phyloP scores from a whole-genome alignment of 30 jellyfish, hydroid and myxozoan species.

The Phacellophora camtschatica region DNA sequence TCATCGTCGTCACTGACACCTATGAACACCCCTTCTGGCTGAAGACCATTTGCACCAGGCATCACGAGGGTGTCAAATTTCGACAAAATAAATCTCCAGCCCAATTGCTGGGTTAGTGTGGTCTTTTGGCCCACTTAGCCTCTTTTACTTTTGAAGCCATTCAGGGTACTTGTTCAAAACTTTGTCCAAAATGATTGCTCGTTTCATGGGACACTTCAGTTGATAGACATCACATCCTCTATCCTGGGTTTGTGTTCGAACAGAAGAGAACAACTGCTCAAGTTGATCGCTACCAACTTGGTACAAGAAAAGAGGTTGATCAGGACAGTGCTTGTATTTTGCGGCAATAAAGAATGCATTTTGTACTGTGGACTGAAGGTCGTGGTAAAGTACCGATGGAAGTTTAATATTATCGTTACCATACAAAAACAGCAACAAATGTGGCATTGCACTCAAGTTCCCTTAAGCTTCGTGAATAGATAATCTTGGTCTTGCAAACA shows the following conservation, averaged over 20 bases:
- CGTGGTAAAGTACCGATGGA: background rate
- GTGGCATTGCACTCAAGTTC: background rate
- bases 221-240: background rate
- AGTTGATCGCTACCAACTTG: background rate
- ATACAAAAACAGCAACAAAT: background rate
- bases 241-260: background rate
- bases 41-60: background rate
- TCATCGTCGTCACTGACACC: too few species aligned
- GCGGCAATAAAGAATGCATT: background rate
- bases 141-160: background rate
- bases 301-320: constrained; percentile 4
- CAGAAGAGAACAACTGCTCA: background rate
- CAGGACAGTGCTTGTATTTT: background rate
- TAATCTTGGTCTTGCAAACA: background rate
- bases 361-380: background rate
- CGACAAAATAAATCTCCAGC: background rate
- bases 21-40: background rate
- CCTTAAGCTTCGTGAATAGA: background rate
- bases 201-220: background rate
- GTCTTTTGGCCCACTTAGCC: background rate
- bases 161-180: background rate
- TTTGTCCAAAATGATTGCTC: background rate
- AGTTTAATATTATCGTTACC: background rate
- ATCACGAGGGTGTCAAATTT: background rate
- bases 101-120: background rate